Evolutionary conservation across 2,888 invertebrate species (phyloP).

Genomic region (Galeruca laticollis): DNA sequence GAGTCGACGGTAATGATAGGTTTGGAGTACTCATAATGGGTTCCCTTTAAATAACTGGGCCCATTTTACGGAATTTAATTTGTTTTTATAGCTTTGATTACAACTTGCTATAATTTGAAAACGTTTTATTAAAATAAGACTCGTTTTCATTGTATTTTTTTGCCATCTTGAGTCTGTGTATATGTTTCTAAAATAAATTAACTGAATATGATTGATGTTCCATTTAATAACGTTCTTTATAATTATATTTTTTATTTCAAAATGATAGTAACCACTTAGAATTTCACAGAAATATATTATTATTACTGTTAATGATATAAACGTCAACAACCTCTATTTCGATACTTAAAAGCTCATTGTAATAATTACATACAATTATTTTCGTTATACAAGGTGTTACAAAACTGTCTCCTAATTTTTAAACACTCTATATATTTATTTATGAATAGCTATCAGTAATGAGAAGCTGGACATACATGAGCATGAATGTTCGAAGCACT

Average conservation of each 20-base stretch:
- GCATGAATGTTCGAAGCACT: too few species aligned
- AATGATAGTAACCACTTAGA: conserved; percentile 29
- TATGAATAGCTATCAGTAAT: too few species aligned
- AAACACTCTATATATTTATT: too few species aligned
- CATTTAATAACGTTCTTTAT: conserved; percentile 53
- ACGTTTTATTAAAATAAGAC: conserved; percentile 65
- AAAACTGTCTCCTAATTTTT: too few species aligned
- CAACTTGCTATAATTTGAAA: conserved; percentile 67
- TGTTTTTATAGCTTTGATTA: conserved; percentile 69
- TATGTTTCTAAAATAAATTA: conserved; percentile 48
- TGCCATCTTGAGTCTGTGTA: conserved; percentile 51
- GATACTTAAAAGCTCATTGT: too few species aligned
- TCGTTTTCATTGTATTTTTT: conserved; percentile 58
- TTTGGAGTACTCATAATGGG: conserved; percentile 66
- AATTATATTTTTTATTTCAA: conserved; percentile 48
- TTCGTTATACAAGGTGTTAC: too few species aligned
- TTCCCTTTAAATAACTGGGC: conserved; percentile 65
- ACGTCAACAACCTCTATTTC: too few species aligned
- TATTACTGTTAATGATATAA: background rate
- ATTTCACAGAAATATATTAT: background rate
- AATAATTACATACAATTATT: too few species aligned
- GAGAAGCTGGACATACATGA: too few species aligned
- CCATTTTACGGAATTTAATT: conserved; percentile 68
- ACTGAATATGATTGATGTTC: conserved; percentile 60
- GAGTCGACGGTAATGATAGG: conserved; percentile 65